phyloP scores from a whole-genome alignment of 53 echinoderm and acorn worm genomes.

The Apostichopus leukothele region DNA sequence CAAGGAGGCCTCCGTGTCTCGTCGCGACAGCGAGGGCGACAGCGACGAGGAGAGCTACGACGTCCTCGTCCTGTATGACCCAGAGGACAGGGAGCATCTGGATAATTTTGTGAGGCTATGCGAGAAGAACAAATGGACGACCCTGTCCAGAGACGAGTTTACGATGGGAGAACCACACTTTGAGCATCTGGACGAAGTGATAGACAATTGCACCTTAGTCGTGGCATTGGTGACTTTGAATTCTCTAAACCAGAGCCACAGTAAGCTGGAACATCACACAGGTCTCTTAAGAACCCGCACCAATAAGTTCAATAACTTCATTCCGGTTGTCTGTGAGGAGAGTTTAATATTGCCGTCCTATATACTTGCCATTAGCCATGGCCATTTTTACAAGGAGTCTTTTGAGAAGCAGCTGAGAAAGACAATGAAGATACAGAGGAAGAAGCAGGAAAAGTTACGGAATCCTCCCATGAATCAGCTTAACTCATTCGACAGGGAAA shows the following conservation, averaged over 20 bases:
- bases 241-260: background rate
- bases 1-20: background rate
- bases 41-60: background rate
- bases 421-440: background rate
- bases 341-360: background rate
- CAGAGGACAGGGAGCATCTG: background rate
- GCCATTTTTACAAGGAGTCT: background rate
- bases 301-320: background rate
- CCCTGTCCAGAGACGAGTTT: conserved; percentile 18
- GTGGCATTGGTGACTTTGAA: background rate
- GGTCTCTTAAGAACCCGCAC: background rate
- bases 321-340: conserved; percentile 14
- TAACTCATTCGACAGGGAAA: background rate
- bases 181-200: background rate
- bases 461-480: background rate
- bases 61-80: background rate
- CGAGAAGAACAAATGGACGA: background rate
- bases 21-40: background rate
- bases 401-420: background rate
- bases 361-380: background rate
- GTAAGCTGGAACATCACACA: conserved; percentile 5
- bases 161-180: background rate
- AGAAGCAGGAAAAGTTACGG: background rate
- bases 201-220: conserved; percentile 5
- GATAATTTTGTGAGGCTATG: background rate